These are phyloP conservation scores for Picathartes gymnocephalus DNA, from an alignment of 2,113 vertebrate genomes.

Conservation along the genomic window DNA sequence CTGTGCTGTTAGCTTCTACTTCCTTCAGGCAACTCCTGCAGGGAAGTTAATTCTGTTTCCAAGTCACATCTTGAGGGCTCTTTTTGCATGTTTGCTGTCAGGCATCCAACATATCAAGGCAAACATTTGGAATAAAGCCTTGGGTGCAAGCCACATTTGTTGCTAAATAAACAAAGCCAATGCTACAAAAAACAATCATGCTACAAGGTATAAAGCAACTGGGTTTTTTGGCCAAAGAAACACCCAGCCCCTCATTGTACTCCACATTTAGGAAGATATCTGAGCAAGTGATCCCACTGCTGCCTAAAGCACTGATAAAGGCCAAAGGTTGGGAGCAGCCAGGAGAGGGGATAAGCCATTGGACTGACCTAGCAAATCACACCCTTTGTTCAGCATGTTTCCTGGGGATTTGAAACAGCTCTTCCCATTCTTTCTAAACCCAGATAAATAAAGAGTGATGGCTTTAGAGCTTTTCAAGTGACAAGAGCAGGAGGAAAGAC, in stretches of 20 bases:
- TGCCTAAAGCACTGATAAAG: background rate
- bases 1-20: background rate
- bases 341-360: background rate
- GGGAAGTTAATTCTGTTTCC: background rate
- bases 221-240: background rate
- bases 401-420: slow-evolving; percentile 33
- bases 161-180: background rate
- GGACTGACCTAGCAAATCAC: slow-evolving; percentile 22
- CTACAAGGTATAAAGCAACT: background rate
- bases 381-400: background rate
- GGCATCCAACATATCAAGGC: background rate
- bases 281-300: background rate
- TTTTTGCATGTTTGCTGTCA: background rate
- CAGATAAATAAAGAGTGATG: background rate
- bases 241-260: background rate
- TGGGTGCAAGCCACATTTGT: background rate
- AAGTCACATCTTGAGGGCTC: background rate
- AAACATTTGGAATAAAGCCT: background rate
- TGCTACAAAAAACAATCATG: background rate
- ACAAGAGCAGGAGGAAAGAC: slow-evolving; percentile 22
- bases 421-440: slow-evolving; percentile 33
- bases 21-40: background rate
- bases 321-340: background rate
- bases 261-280: background rate
- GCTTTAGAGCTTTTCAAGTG: slow-evolving; percentile 27